Percentiles rank a stretch among this genome's conserved stretches.
phyloP scores from a whole-genome alignment of 2,797 vertebrate genomes.

The Chaunax sp. region DNA sequence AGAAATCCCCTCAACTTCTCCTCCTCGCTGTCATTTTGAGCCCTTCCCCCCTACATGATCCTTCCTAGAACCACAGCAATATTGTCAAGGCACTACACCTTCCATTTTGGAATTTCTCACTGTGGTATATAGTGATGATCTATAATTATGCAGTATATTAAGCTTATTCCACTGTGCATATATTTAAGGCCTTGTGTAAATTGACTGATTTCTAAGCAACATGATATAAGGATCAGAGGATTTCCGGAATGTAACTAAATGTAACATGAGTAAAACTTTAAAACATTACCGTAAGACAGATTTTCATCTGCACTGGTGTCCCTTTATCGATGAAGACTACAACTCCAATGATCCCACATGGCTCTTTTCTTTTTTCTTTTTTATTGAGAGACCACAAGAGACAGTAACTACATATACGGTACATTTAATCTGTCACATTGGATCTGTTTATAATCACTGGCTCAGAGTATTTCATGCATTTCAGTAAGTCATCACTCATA shows the following conservation, averaged over 20 bases:
- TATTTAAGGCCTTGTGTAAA: not conserved
- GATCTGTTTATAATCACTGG: not conserved
- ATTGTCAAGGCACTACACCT: constrained; percentile 1
- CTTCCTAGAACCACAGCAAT: constrained; percentile 1
- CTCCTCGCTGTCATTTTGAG: constrained; percentile 37
- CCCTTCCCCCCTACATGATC: constrained; percentile 16
- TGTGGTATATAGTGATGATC: not conserved
- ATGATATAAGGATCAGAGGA: too few species aligned
- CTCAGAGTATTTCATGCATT: not conserved
- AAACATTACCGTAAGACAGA: too few species aligned
- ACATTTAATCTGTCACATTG: not conserved
- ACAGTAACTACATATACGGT: too few species aligned
- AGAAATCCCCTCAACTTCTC: constrained; percentile 49
- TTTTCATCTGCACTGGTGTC: too few species aligned
- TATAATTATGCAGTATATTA: not conserved
- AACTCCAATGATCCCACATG: too few species aligned
- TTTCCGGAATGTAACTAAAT: too few species aligned
- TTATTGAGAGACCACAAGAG: too few species aligned
- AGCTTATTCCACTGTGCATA: not conserved
- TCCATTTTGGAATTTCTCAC: not conserved
- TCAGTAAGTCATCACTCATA: constrained; percentile 2
- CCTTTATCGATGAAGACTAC: too few species aligned
- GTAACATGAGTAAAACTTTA: too few species aligned
- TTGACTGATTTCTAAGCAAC: not conserved
- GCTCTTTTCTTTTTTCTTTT: too few species aligned